Base-by-base conservation (phyloP, 2,797 vertebrate species). In the Taeniopygia guttata region DNA sequence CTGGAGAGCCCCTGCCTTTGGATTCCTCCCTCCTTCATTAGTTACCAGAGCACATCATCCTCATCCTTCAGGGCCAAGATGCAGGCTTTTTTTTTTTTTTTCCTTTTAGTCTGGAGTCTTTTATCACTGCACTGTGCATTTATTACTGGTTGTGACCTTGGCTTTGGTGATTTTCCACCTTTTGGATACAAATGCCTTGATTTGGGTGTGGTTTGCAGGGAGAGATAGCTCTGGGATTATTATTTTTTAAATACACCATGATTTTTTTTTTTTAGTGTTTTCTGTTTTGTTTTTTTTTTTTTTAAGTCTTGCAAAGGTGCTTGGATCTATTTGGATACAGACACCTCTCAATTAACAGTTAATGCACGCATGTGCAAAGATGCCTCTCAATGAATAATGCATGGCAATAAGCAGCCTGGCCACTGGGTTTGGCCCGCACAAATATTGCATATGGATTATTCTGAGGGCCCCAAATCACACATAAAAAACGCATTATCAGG, bases 321-420 rank as follows among this genome's bases (percentile, higher is more conserved):
- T 80, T 7, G 45, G 69, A 42, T 54, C 83, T 80, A 26, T 73
- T 88, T 77, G 90, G 94, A 30, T 93, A 55, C 87, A 94, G 93
- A 93, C 84, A 96, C 87, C 38, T 66, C 85, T 22, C 68, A 94
- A 95, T 96, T 94, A 96, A 75, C 90, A 45, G 79, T 95, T 93
- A 93, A 96, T 91, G 46, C 68, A 95, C 95, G 89, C 91, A 5
- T 38, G 78, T 73, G 92, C 87, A 42, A 84, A 85, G 93, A 92
- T 42, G 90, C 81, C 26, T 32, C 16, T 21, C 45, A 6, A 96
- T 96, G 95, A 97, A 97, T 97, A 97, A 97, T 96, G 94, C 81
- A 97, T 95, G 26, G 19, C 1, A 51, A 27, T 42, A 45, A 82
- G 82, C 42, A 78, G 85, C 81, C 68, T 55, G 85, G 90, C 34